These are phyloP conservation scores for Hypocryptadius cinnamomeus DNA, from an alignment of 2,113 vertebrate genomes.

Conservation along the genomic window DNA sequence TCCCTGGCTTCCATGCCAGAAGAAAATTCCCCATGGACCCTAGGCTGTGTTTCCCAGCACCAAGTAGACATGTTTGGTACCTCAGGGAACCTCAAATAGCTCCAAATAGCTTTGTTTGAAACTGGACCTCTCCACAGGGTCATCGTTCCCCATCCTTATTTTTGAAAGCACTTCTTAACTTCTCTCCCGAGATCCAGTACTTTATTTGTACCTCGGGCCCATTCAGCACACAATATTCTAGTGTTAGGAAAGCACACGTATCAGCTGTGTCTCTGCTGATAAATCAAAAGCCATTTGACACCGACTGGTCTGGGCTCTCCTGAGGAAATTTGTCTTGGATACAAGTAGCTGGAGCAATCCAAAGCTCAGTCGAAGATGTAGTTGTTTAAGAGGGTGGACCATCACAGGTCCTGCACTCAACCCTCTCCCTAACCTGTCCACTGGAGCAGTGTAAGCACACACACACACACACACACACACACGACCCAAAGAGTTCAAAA, in stretches of 20 bases:
- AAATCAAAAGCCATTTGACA: background rate
- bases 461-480: background rate
- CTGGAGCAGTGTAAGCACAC: background rate
- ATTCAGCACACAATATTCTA: background rate
- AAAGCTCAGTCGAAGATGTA: background rate
- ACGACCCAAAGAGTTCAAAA: background rate
- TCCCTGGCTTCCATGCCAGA: background rate
- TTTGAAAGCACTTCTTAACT: background rate
- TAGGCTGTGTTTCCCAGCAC: background rate
- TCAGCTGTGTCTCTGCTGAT: background rate
- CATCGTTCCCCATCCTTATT: background rate
- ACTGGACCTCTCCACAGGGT: background rate
- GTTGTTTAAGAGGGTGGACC: accelerated
- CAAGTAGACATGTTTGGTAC: background rate
- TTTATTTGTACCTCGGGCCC: background rate
- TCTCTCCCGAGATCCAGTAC: background rate
- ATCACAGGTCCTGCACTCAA: background rate
- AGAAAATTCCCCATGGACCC: background rate
- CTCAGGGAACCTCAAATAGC: background rate
- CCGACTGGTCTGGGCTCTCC: background rate
- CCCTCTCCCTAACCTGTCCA: background rate
- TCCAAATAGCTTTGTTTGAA: background rate
- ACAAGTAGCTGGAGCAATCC: background rate
- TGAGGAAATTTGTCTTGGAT: background rate
- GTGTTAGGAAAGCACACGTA: background rate